Base-by-base conservation (phyloP, 2,888 invertebrate genomes). In the Tethea ocularis region DNA sequence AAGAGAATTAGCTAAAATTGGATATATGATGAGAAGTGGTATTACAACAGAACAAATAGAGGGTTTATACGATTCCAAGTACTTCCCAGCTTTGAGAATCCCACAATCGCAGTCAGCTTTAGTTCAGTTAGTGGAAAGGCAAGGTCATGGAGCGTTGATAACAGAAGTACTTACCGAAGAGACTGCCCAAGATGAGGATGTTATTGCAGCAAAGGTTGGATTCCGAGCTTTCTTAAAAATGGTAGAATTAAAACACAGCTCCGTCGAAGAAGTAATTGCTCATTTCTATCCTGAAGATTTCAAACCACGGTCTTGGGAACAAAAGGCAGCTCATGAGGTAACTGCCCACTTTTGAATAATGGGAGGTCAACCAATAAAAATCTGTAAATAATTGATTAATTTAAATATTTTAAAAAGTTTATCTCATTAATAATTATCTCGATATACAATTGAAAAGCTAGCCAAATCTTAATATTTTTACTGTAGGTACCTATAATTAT, bases 151-250 rank as follows among this genome's bases (percentile, higher is more conserved):
- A 0, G 95, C 97, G 0, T 87, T 97, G 24, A 97, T 97, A 61
- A 95, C 97, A 0, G 96, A 97, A 85, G 96, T 97, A 56, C 91
- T 97, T 57, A 96, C 96, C 0, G 97, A 97, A 87, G 97, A 97
- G 82, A 96, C 96, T 0, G 94, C 96, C 1, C 95, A 96, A 57
- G 97, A 97, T 80, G 97, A 97, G 82, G 95, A 95, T 59, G 89
- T 95, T 23, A 93, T 97, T 23, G 97, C 96, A 4, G 96, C 96
- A 0, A 97, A 96, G 57, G 96, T 96, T 57, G 97, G 97, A 13
- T 97, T 97, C 87, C 95, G 96, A 68, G 97, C 97, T 7, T 97
- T 97, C 83, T 95, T 97, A 91, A 95, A 95, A 77, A 97, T 97
- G 97, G 95, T 97, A 10, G 96, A 97, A 80, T 92, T 96, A 61